Conservation (phyloP, 2,113 vertebrate species). For the Lasiurus cinereus region DNA sequence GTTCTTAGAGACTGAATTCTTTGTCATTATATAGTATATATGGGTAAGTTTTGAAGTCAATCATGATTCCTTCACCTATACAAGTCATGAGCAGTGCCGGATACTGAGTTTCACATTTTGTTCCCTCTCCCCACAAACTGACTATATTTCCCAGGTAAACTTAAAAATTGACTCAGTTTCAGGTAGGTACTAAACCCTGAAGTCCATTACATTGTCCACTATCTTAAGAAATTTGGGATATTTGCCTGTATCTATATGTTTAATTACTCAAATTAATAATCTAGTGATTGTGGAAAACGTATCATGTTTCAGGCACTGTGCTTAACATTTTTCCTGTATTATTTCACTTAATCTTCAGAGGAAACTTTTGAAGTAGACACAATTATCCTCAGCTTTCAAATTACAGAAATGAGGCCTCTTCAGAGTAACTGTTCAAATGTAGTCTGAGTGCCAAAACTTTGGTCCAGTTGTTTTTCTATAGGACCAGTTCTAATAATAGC, state of each 20-base stretch:
- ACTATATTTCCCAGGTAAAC: neutral
- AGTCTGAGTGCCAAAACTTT: neutral
- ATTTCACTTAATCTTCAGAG: constrained; percentile 33
- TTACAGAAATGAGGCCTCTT: neutral
- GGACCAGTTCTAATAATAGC: neutral
- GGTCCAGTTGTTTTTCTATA: neutral
- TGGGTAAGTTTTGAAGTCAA: neutral
- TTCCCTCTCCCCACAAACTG: neutral
- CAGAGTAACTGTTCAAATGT: constrained; percentile 37
- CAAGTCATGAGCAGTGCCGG: neutral
- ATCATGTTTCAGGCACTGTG: neutral
- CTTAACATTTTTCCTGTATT: neutral
- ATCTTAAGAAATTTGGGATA: constrained; percentile 15
- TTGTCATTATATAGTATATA: neutral
- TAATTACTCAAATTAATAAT: constrained; percentile 29
- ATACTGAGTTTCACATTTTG: neutral
- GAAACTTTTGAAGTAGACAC: constrained; percentile 2
- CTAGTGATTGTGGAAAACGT: constrained; percentile 35
- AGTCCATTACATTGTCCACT: constrained; percentile 13
- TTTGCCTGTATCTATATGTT: constrained; percentile 49
- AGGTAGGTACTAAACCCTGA: neutral
- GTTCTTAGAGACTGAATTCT: neutral
- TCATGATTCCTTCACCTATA: neutral
- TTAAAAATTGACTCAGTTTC: neutral
- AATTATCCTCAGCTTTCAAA: constrained; percentile 34